These are phyloP conservation scores for Poecilia picta DNA, from an alignment of 2,797 vertebrate genomes.

Conservation along the genomic window DNA sequence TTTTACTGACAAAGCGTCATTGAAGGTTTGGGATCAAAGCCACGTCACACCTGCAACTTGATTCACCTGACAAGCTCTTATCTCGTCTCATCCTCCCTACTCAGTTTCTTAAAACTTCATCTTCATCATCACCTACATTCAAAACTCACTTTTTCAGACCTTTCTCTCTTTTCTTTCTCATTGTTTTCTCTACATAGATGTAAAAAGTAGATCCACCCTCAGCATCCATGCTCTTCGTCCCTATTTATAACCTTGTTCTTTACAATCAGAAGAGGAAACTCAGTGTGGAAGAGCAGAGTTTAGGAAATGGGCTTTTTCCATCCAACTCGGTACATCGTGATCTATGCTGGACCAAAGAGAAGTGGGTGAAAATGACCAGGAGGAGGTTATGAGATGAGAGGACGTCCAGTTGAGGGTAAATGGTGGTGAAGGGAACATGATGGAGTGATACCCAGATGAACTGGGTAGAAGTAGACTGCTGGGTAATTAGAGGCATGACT, in stretches of 20 bases:
- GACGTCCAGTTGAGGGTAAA: not conserved
- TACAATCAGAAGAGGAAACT: not conserved
- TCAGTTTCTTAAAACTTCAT: not conserved
- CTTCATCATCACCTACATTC: too few relatives aligned
- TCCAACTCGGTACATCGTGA: not conserved
- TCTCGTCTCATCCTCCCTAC: not conserved
- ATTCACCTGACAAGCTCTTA: not conserved
- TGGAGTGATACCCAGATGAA: not conserved
- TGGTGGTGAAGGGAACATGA: not conserved
- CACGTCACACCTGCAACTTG: not conserved
- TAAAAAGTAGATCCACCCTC: not conserved
- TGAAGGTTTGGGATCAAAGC: not conserved
- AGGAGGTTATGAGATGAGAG: not conserved
- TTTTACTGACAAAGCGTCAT: conserved; percentile 1
- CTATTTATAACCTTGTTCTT: not conserved
- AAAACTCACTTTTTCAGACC: not conserved
- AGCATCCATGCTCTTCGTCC: not conserved
- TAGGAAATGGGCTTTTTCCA: not conserved
- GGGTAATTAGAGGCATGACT: not conserved
- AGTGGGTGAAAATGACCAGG: not conserved
- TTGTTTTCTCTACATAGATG: not conserved
- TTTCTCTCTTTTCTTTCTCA: not conserved
- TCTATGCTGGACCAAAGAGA: not conserved
- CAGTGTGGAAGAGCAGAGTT: not conserved
- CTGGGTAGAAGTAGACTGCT: not conserved